Percentiles rank a stretch among this genome's conserved stretches.
phyloP scores from a whole-genome alignment of 64 coral and sea anemone genomes.

The Porites lutea region DNA sequence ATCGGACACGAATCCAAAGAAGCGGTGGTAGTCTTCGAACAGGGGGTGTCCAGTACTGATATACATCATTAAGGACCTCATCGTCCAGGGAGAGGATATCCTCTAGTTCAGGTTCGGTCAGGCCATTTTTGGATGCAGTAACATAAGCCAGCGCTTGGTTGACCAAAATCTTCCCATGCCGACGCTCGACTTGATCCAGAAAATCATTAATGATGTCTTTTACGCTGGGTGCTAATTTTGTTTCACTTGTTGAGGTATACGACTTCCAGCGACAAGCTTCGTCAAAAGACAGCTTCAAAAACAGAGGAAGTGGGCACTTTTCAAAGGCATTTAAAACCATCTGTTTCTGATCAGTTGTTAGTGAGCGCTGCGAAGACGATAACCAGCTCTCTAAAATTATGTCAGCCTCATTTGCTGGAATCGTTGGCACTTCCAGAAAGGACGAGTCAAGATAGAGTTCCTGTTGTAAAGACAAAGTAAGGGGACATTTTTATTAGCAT shows the following conservation, averaged over 20 bases:
- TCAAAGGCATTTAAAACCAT: constrained; percentile 67
- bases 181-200: constrained; percentile 64
- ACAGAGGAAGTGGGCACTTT: constrained; percentile 68
- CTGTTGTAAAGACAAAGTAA: not conserved
- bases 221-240: constrained; percentile 12
- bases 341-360: constrained; percentile 45
- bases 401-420: constrained; percentile 59
- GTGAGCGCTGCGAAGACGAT: constrained; percentile 1
- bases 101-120: constrained; percentile 83
- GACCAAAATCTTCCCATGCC: constrained; percentile 71
- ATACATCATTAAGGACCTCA: constrained; percentile 79
- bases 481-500: not conserved
- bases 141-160: constrained; percentile 75
- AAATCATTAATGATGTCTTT: constrained; percentile 57
- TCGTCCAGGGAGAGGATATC: constrained; percentile 83
- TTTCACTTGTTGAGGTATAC: constrained; percentile 56
- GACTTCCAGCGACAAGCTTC: constrained; percentile 85
- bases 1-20: constrained; percentile 75
- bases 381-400: constrained; percentile 69
- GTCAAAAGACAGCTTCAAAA: constrained; percentile 70
- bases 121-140: constrained; percentile 72
- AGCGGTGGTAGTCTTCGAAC: constrained; percentile 76
- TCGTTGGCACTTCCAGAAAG: constrained; percentile 65
- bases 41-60: constrained; percentile 91
- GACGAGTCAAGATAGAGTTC: constrained; percentile 18